A percentile compares a stretch with the other conserved stretches of the same genome.
phyloP scores from a whole-genome alignment of 2,888 invertebrate genomes.

The Acanthosoma haemorrhoidale region DNA sequence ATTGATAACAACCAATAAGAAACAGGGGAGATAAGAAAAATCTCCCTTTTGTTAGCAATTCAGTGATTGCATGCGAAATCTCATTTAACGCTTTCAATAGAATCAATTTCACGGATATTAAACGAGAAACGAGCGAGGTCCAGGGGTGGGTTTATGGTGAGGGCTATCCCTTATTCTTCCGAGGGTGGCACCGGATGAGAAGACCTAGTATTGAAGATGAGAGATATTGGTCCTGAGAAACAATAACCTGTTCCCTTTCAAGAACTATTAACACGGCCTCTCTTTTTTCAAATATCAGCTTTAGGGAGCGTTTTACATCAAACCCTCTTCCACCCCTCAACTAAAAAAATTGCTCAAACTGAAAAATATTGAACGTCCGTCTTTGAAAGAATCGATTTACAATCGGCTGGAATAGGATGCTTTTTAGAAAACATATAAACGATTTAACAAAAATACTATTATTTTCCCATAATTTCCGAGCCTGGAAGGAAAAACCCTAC shows the following conservation, averaged over 20 bases:
- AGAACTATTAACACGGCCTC: neutral
- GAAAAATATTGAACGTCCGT: too few relatives aligned
- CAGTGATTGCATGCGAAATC: neutral
- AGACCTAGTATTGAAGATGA: neutral
- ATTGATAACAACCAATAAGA: neutral
- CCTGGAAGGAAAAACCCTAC: too few relatives aligned
- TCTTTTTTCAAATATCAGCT: neutral
- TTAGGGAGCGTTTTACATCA: too few relatives aligned
- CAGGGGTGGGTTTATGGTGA: neutral
- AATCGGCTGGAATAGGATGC: too few relatives aligned
- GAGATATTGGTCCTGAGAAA: slow-evolving; percentile 16
- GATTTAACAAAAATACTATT: too few relatives aligned
- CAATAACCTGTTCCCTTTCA: slow-evolving; percentile 16
- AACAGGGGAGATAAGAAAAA: neutral
- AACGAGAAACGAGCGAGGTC: neutral
- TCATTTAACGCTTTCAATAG: neutral
- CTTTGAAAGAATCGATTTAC: too few relatives aligned
- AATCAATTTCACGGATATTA: slow-evolving; percentile 22
- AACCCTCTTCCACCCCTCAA: too few relatives aligned
- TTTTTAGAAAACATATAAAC: too few relatives aligned
- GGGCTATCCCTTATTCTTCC: slow-evolving; percentile 14
- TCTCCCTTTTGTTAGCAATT: slow-evolving; percentile 2
- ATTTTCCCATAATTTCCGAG: too few relatives aligned
- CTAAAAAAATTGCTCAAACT: too few relatives aligned
- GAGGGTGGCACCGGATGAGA: neutral